Evolutionary conservation across 2,113 vertebrate species (phyloP).

Genomic region (Cyanoramphus novaezelandiae): DNA sequence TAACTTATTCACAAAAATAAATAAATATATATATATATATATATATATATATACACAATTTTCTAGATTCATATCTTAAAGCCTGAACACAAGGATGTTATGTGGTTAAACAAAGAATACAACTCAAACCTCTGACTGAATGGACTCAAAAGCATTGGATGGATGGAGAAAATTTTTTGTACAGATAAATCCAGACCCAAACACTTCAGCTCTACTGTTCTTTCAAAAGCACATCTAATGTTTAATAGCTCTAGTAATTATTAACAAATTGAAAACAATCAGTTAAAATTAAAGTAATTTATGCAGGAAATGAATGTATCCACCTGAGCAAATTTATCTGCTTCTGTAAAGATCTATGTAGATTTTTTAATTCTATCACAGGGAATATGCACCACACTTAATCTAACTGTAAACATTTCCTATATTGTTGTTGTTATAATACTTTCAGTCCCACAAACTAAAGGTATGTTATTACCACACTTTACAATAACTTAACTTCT

Average conservation of each 20-base stretch:
- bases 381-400: not conserved
- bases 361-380: not conserved
- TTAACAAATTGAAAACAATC: not conserved
- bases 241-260: not conserved
- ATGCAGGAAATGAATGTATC: not conserved
- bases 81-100: not conserved
- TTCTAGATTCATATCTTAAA: not conserved
- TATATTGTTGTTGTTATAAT: not conserved
- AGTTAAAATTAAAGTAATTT: not conserved
- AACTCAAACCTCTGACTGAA: not conserved
- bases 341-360: not conserved
- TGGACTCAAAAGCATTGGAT: not conserved
- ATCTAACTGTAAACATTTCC: not conserved
- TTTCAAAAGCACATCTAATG: not conserved
- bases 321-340: not conserved
- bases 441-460: not conserved
- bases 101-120: not conserved
- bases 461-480: not conserved
- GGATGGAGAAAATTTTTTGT: constrained; percentile 12
- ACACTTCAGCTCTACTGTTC: constrained; percentile 13
- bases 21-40: too few relatives aligned
- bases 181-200: not conserved
- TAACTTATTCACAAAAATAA: not conserved
- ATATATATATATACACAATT: too few relatives aligned
- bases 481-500: not conserved